Evolutionary conservation across 2,113 vertebrate species (phyloP).

Genomic region (Donacobius atricapilla): DNA sequence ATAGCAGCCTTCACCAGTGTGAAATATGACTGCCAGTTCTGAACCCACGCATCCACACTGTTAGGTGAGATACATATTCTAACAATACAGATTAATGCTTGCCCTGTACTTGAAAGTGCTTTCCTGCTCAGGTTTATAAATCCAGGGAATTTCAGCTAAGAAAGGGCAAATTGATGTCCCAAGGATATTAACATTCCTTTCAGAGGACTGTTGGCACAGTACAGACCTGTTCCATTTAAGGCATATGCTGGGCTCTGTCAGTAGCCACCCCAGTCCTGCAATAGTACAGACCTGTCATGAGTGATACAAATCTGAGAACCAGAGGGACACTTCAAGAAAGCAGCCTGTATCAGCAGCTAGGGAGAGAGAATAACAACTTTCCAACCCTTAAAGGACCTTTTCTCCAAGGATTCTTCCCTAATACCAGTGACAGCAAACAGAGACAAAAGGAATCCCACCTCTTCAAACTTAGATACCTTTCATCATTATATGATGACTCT

Average conservation of each 20-base stretch:
- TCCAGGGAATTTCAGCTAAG: not conserved
- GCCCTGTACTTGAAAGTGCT: not conserved
- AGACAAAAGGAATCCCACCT: not conserved
- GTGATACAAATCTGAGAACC: not conserved
- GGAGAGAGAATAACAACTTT: not conserved
- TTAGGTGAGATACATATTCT: not conserved
- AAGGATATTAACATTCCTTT: not conserved
- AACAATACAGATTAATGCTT: not conserved
- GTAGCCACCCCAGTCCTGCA: rapidly evolving
- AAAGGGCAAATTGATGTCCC: not conserved
- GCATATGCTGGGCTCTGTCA: not conserved
- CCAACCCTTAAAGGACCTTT: not conserved
- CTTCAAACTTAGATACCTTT: not conserved
- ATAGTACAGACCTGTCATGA: not conserved
- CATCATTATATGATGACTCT: not conserved
- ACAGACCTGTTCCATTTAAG: not conserved
- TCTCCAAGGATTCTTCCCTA: not conserved
- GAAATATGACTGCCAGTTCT: not conserved
- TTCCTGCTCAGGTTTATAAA: not conserved
- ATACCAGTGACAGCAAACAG: not conserved
- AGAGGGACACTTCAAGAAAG: not conserved
- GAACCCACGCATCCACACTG: not conserved
- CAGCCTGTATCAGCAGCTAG: not conserved
- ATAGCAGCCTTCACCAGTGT: not conserved
- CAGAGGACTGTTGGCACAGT: not conserved